Base-by-base conservation (phyloP, 2,797 vertebrate species). In the Tapera naevia region DNA sequence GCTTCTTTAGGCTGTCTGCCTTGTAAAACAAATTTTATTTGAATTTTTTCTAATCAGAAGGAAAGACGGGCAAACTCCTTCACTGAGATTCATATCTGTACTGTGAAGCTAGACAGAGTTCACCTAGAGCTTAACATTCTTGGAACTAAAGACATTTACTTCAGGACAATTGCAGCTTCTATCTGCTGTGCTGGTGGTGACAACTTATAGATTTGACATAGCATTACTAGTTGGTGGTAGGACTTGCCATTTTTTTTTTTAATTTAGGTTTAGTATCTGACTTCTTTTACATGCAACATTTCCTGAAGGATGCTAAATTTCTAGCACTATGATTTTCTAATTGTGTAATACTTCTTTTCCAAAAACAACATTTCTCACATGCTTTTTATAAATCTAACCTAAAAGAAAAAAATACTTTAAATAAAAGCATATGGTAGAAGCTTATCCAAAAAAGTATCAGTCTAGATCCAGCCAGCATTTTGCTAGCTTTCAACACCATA, bases 381-480 rank as follows among this genome's bases (percentile, higher is more conserved):
- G 87, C 78, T 95, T 97, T 96, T 97, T 92, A 95, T 96, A 96
- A 94, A 93, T 81, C 79, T 79, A 96, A 92, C 83, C 58, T 94
- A 94, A 94, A 94, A 94, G 69, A 62, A 94, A 95, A 94, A 92
- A 81, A 65, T 23, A 80, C 88, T 88, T 97, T 97, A 96, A 97
- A 97, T 95, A 96, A 97, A 97, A 97, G 95, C 97, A 97, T 96
- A 95, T 97, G 96, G 88, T 80, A 84, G 82, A 97, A 96, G 48
- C 66, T 83, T 75, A 97, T 96, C 95, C 97, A 97, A 96, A 96
- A 97, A 97, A 96, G 91, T 82, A 97, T 97, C 94, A 94, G 65
- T 66, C 84, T 92, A 93, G 71, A 94, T 91, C 66, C 82, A 96
- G 94, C 89, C 94, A 95, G 84, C 54, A 81, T 95, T 96, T 95